Evolutionary conservation across 2,888 invertebrate species (phyloP).

Genomic region (Diabrotica balteata): DNA sequence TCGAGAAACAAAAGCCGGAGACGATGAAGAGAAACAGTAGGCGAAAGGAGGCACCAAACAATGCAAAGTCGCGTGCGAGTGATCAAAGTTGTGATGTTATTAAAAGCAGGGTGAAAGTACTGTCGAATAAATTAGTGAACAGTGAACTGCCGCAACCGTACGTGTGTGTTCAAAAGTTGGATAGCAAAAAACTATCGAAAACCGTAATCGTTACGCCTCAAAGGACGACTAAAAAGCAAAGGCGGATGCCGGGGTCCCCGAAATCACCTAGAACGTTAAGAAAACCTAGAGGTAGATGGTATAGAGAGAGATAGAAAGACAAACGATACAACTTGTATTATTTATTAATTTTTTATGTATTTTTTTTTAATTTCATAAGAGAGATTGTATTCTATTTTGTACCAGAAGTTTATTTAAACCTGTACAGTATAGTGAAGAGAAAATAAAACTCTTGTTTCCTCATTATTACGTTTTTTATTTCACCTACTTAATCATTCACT

Average conservation of each 20-base stretch:
- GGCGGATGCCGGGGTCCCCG: constrained; percentile 53
- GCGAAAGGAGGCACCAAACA: neutral
- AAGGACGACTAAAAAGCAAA: constrained; percentile 40
- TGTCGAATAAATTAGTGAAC: constrained; percentile 50
- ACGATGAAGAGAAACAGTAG: neutral
- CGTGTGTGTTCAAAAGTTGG: constrained; percentile 72
- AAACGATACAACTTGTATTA: constrained; percentile 22
- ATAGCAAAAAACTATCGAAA: constrained; percentile 53
- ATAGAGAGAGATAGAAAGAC: constrained; percentile 56
- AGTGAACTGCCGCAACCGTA: constrained; percentile 66
- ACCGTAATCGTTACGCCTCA: constrained; percentile 35
- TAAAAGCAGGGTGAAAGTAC: constrained; percentile 27
- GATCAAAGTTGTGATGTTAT: constrained; percentile 25
- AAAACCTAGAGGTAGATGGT: constrained; percentile 58
- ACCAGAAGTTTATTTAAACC: constrained; percentile 47
- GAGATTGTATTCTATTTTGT: constrained; percentile 48
- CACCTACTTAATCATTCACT: neutral
- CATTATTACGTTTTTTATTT: constrained; percentile 1
- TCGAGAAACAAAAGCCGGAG: constrained; percentile 25
- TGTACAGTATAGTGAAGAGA: constrained; percentile 35
- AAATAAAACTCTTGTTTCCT: constrained; percentile 28
- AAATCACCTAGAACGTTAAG: constrained; percentile 57
- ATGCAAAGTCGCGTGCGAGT: neutral
- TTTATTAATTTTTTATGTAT: constrained; percentile 24
- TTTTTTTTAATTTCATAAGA: constrained; percentile 36